Percentiles rank a stretch among this genome's conserved stretches.
Conservation (phyloP, 2,888 invertebrate species). For the Melitaea athalia region DNA sequence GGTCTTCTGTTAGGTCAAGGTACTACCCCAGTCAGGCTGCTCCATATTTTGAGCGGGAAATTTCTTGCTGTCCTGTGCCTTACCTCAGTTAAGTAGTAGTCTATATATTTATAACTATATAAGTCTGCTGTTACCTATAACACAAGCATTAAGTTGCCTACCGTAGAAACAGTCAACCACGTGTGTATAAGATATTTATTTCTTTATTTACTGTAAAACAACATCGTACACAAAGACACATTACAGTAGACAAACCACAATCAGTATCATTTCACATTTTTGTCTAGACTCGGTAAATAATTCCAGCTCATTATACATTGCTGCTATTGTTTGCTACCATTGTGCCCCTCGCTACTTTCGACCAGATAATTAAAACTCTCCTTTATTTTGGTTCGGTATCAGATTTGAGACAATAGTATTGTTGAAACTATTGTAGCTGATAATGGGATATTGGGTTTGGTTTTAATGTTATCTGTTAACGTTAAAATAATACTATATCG, state of each 20-base stretch:
- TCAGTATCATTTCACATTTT: not conserved
- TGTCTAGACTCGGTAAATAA: not conserved
- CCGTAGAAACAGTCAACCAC: too few relatives aligned
- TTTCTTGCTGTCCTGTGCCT: too few relatives aligned
- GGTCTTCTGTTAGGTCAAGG: too few relatives aligned
- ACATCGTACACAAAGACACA: not conserved
- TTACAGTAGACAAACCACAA: not conserved
- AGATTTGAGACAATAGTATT: not conserved
- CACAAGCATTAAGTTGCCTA: too few relatives aligned
- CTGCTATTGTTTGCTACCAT: constrained; percentile 1
- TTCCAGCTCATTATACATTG: constrained; percentile 9
- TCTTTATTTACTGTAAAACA: too few relatives aligned
- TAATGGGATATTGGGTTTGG: not conserved
- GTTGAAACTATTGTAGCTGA: not conserved
- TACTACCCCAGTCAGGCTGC: too few relatives aligned
- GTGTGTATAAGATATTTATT: too few relatives aligned
- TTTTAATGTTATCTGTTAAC: not conserved
- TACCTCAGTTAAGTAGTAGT: too few relatives aligned
- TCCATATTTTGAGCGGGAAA: too few relatives aligned
- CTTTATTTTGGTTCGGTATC: not conserved
- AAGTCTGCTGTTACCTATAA: too few relatives aligned
- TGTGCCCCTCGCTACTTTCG: not conserved
- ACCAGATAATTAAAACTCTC: constrained; percentile 7
- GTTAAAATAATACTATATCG: not conserved
- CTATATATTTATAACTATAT: too few relatives aligned